Evolutionary conservation across 2,888 invertebrate genomes (phyloP).

Genomic region (Aricia artaxerxes): DNA sequence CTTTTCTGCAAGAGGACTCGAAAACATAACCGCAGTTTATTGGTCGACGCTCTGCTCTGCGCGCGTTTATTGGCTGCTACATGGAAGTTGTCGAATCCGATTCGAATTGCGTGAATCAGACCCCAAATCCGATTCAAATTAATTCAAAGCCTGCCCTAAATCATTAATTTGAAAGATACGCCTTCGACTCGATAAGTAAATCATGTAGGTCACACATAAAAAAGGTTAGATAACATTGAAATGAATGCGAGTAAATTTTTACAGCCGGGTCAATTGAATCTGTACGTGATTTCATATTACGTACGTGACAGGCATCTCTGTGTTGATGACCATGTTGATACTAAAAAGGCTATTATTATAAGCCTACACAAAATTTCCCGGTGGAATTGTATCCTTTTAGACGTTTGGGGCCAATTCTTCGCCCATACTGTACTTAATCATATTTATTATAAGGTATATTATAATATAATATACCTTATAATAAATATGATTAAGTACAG

Average conservation of each 20-base stretch:
- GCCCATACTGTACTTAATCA: too few species aligned
- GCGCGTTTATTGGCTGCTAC: background rate
- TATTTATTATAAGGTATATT: too few species aligned
- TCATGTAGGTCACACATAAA: conserved; percentile 10
- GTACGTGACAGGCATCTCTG: conserved; percentile 1
- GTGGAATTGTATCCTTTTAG: too few species aligned
- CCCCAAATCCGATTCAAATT: background rate
- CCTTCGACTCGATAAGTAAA: background rate
- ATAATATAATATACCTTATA: background rate
- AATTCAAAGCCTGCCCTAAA: background rate
- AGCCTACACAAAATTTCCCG: too few species aligned
- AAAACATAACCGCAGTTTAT: too few species aligned
- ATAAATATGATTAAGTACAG: background rate
- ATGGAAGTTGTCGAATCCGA: background rate
- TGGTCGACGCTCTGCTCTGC: too few species aligned
- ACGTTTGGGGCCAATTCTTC: too few species aligned
- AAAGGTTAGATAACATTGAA: conserved; percentile 5
- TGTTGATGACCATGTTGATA: background rate
- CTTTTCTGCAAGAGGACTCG: too few species aligned
- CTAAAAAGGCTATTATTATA: background rate
- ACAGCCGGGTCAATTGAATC: conserved; percentile 27
- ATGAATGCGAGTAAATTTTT: conserved; percentile 25
- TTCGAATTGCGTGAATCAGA: background rate
- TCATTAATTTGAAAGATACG: background rate
- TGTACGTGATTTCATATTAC: conserved; percentile 26